Evolutionary conservation across 37 sponge, comb jelly and placozoan species (phyloP).

Genomic region (Oscarella lobularis): DNA sequence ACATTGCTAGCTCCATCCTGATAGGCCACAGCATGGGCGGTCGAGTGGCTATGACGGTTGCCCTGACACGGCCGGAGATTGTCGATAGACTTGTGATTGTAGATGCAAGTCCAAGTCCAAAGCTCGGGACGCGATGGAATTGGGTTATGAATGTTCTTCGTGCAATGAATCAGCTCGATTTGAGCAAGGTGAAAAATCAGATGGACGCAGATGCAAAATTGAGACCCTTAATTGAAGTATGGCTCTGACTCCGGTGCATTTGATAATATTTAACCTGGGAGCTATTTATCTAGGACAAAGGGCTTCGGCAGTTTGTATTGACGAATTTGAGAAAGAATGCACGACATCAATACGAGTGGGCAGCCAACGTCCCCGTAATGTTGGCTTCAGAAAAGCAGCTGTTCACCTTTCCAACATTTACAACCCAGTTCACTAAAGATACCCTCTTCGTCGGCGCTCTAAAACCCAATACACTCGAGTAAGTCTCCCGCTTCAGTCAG

Average conservation of each 20-base stretch:
- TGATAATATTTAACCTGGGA: too few relatives aligned
- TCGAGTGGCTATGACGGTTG: conserved; percentile 54
- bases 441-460: background rate
- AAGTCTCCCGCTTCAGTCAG: too few relatives aligned
- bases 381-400: background rate
- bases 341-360: background rate
- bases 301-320: background rate
- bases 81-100: conserved; percentile 55
- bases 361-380: background rate
- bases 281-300: background rate
- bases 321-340: background rate
- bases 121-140: background rate
- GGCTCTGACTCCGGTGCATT: background rate
- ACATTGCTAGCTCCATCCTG: conserved; percentile 15
- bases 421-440: background rate
- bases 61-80: conserved; percentile 37
- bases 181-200: background rate
- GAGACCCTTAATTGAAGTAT: background rate
- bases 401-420: background rate
- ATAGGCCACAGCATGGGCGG: conserved; percentile 95
- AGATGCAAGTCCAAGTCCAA: conserved; percentile 63
- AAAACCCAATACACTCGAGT: background rate
- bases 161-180: conserved; percentile 1
- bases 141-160: background rate
- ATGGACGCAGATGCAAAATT: background rate